Conservation (phyloP, 2,113 vertebrate genomes). For the Anseranas semipalmata region DNA sequence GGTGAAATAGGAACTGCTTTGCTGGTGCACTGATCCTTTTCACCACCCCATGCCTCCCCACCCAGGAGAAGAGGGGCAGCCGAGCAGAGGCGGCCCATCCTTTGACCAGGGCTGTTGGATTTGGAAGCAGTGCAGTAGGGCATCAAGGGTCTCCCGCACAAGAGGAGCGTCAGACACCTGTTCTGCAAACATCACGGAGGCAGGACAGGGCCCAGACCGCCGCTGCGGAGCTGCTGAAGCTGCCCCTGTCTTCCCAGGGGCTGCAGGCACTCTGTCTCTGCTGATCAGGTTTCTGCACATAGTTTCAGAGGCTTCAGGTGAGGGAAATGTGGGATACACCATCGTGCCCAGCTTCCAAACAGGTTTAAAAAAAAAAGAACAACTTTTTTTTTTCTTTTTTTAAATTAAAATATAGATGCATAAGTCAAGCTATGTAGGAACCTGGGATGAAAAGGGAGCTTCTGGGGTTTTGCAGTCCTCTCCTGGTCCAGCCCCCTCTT, state of each 20-base stretch:
- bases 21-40: background rate
- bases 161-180: background rate
- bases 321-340: background rate
- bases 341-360: accelerated
- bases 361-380: too few species aligned
- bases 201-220: accelerated
- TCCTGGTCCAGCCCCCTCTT: background rate
- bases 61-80: background rate
- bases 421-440: background rate
- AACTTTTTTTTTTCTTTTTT: background rate
- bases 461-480: background rate
- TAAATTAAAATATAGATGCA: background rate
- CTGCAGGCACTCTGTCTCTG: background rate
- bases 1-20: background rate
- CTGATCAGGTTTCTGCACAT: background rate
- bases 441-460: background rate
- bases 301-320: background rate
- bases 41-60: background rate
- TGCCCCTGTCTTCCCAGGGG: background rate
- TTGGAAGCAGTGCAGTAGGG: background rate
- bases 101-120: background rate
- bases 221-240: background rate
- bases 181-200: background rate
- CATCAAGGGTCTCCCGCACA: accelerated
- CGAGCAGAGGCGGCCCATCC: accelerated